Evolutionary conservation across 2,797 vertebrate species (phyloP).

Genomic region (Amblyopsis hoosieri): DNA sequence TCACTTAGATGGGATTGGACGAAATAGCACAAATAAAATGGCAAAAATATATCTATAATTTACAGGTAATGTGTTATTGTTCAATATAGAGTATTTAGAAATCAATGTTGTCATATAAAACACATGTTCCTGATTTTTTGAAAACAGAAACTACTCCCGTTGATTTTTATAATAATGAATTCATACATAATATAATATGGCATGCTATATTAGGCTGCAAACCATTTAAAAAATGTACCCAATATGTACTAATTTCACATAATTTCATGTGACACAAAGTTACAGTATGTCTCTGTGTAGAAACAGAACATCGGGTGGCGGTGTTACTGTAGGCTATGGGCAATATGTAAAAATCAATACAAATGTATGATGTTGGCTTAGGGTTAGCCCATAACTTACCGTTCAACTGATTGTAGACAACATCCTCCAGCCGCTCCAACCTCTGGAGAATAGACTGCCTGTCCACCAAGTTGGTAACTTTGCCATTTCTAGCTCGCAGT

Average conservation of each 20-base stretch:
- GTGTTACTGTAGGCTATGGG: neutral
- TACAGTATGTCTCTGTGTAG: neutral
- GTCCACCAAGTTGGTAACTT: conserved; percentile 86
- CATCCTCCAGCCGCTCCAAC: conserved; percentile 94
- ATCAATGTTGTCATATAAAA: too few species aligned
- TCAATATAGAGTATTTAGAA: too few species aligned
- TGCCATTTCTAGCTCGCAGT: conserved; percentile 84
- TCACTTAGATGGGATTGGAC: too few species aligned
- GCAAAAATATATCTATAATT: too few species aligned
- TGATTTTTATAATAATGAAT: too few species aligned
- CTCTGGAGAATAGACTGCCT: conserved; percentile 94
- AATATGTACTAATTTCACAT: neutral
- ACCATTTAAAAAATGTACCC: too few species aligned
- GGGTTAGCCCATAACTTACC: conserved; percentile 69
- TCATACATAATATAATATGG: neutral
- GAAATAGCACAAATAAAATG: too few species aligned
- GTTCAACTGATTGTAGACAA: conserved; percentile 97
- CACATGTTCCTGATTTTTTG: too few species aligned
- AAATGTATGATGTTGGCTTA: too few species aligned
- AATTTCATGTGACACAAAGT: neutral
- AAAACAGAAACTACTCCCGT: too few species aligned
- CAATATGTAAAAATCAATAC: neutral
- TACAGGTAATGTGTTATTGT: too few species aligned
- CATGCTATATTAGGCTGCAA: too few species aligned
- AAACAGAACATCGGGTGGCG: neutral